Conservation (phyloP, 1,140 invertebrate species). For the Papilio helenus region DNA sequence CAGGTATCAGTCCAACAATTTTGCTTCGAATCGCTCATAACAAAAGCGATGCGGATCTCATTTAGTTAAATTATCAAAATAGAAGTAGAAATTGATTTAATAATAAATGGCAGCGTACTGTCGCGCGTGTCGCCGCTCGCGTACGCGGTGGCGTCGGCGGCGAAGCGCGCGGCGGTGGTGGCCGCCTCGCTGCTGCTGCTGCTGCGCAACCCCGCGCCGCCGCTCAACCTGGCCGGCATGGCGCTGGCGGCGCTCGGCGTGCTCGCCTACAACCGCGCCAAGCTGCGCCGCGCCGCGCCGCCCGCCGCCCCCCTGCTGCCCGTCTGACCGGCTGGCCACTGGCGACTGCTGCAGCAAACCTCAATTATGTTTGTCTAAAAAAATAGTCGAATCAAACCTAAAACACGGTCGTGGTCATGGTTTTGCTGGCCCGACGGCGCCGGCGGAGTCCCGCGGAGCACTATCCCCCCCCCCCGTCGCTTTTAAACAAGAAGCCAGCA, state of each 20-base stretch:
- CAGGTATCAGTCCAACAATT: not conserved
- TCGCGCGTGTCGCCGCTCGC: constrained; percentile 95
- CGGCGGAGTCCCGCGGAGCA: too few relatives aligned
- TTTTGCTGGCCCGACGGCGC: too few relatives aligned
- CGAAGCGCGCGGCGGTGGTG: constrained; percentile 98
- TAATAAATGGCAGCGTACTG: constrained; percentile 86
- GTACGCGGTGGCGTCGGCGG: constrained; percentile 97
- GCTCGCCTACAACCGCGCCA: constrained; percentile 90
- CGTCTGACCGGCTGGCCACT: constrained; percentile 45
- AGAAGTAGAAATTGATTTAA: too few relatives aligned
- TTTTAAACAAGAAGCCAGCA: too few relatives aligned
- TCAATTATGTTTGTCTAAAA: too few relatives aligned
- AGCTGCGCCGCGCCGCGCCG: constrained; percentile 41
- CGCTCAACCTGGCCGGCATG: constrained; percentile 95
- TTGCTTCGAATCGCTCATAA: too few relatives aligned
- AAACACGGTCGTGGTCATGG: too few relatives aligned
- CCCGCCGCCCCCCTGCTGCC: constrained; percentile 53
- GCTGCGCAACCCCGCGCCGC: constrained; percentile 95
- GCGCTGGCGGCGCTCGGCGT: constrained; percentile 94
- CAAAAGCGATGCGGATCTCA: too few relatives aligned
- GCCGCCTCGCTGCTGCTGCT: constrained; percentile 93
- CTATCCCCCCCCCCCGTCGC: too few relatives aligned
- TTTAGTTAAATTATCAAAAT: too few relatives aligned
- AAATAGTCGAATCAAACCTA: too few relatives aligned
- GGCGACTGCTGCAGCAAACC: too few relatives aligned